A percentile compares a stretch with the other conserved stretches of the same genome.
These are phyloP conservation scores for Euthynnus affinis DNA, from an alignment of 2,797 vertebrate genomes.

Conservation along the genomic window DNA sequence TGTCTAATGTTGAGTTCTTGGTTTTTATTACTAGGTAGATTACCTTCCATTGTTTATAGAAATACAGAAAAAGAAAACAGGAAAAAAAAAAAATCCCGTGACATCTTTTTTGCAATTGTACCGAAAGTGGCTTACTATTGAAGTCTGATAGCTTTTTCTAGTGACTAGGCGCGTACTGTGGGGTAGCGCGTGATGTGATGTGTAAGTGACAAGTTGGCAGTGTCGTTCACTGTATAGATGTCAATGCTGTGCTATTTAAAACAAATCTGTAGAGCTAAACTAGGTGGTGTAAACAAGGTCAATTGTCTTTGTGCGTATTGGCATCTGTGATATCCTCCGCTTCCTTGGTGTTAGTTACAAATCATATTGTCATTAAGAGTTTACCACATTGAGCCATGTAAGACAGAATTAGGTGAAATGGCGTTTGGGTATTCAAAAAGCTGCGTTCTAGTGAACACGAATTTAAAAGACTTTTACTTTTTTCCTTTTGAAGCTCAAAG, in stretches of 20 bases:
- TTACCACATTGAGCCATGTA: conserved; percentile 69
- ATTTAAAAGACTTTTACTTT: conserved; percentile 31
- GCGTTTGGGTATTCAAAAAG: conserved; percentile 30
- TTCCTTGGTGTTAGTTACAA: conserved; percentile 79
- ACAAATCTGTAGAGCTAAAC: conserved; percentile 86
- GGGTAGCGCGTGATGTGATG: conserved; percentile 89
- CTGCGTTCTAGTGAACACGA: conserved; percentile 21
- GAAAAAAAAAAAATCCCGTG: conserved; percentile 86
- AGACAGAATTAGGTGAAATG: conserved; percentile 63
- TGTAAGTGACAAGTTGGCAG: conserved; percentile 91
- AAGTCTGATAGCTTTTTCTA: conserved; percentile 91
- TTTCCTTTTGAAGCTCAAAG: conserved; percentile 33
- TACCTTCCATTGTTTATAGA: conserved; percentile 96
- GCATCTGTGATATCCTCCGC: conserved; percentile 83
- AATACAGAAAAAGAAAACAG: conserved; percentile 86
- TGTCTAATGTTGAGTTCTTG: conserved; percentile 91
- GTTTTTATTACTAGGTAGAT: conserved; percentile 93
- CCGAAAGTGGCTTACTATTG: conserved; percentile 99
- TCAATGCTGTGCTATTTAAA: conserved; percentile 89
- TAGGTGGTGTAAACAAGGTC: conserved; percentile 87
- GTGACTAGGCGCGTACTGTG: conserved; percentile 90
- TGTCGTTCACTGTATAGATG: conserved; percentile 89
- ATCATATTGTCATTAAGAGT: conserved; percentile 75
- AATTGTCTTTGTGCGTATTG: conserved; percentile 83
- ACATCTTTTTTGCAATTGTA: conserved; percentile 98